Conservation (phyloP, 2,113 vertebrate species). For the Canis aureus region DNA sequence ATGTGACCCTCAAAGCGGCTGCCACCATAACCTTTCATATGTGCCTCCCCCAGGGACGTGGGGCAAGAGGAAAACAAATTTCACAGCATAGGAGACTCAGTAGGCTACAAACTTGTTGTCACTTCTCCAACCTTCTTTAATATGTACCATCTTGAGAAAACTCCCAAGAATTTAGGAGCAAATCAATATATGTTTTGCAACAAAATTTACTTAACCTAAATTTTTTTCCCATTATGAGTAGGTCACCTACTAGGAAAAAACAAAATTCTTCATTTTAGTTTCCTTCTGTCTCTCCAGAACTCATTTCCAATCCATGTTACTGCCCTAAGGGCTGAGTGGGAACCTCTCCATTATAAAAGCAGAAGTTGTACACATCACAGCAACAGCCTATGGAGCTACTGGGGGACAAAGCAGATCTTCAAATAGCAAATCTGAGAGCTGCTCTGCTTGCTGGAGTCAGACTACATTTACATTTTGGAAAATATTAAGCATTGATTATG, state of each 20-base stretch:
- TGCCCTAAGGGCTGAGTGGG: not conserved
- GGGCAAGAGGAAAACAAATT: not conserved
- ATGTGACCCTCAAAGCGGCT: not conserved
- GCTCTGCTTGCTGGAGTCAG: not conserved
- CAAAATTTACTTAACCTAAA: not conserved
- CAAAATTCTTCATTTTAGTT: not conserved
- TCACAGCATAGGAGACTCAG: not conserved
- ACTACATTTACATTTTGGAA: constrained; percentile 24
- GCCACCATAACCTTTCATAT: not conserved
- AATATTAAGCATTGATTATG: constrained; percentile 36
- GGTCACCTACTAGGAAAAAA: not conserved
- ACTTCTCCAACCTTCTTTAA: not conserved
- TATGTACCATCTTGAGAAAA: not conserved
- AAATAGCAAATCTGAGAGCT: not conserved
- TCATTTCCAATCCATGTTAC: constrained; percentile 4
- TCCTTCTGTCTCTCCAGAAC: not conserved
- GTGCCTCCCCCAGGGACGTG: not conserved
- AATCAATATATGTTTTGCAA: not conserved
- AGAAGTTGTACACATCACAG: not conserved
- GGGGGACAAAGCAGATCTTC: not conserved
- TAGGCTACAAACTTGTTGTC: not conserved
- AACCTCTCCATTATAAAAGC: not conserved
- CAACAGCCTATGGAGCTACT: not conserved
- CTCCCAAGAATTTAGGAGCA: not conserved
- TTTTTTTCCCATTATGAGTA: not conserved